Evolutionary conservation across 2,888 invertebrate species (phyloP).

Genomic region (Heliconius sara): DNA sequence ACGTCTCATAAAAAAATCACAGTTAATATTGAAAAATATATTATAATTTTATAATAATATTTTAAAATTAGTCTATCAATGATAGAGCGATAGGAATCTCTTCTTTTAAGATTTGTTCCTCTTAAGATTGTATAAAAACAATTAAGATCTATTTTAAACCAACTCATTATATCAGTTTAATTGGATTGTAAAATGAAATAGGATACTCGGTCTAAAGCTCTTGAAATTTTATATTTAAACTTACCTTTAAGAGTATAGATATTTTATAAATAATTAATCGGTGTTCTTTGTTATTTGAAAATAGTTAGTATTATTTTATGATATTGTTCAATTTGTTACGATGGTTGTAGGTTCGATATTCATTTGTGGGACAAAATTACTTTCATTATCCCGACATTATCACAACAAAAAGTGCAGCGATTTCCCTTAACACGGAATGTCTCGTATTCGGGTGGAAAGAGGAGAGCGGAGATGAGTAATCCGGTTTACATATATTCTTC

Average conservation of each 20-base stretch:
- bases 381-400: too few species aligned
- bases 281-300: not conserved
- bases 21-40: too few species aligned
- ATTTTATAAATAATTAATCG: not conserved
- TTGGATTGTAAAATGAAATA: conserved; percentile 25
- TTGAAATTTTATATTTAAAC: conserved; percentile 20
- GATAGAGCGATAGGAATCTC: not conserved
- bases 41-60: not conserved
- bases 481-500: not conserved
- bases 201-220: not conserved
- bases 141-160: conserved; percentile 19
- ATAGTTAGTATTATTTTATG: not conserved
- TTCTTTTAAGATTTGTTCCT: not conserved
- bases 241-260: not conserved
- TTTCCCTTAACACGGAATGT: too few species aligned
- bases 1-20: too few species aligned
- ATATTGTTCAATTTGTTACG: not conserved
- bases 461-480: too few species aligned
- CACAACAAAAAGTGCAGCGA: too few species aligned
- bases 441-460: too few species aligned
- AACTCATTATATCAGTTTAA: conserved; percentile 29
- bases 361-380: not conserved
- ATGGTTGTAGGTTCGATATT: not conserved
- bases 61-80: conserved; percentile 11
- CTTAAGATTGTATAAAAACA: conserved; percentile 21